Conservation (phyloP, 2,113 vertebrate genomes). For the Pluvialis apricaria region DNA sequence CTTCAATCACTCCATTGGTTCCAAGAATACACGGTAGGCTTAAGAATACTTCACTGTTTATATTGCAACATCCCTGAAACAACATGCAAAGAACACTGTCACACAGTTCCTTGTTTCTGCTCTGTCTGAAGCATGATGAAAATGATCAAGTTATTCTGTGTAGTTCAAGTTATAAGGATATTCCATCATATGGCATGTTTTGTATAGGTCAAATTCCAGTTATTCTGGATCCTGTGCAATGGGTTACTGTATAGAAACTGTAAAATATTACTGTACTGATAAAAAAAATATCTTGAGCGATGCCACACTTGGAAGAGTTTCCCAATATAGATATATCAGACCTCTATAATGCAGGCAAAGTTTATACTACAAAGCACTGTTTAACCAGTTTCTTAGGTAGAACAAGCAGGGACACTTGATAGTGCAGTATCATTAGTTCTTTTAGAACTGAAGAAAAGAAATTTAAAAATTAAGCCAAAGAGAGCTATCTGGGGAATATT, state of each 20-base stretch:
- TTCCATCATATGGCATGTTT: background rate
- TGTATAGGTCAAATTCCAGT: background rate
- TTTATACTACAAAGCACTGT: background rate
- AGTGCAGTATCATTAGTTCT: background rate
- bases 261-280: background rate
- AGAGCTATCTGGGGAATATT: background rate
- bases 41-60: slow-evolving; percentile 89
- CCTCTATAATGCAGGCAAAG: background rate
- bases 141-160: too few relatives aligned
- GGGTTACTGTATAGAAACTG: background rate
- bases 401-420: background rate
- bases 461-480: background rate
- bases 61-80: slow-evolving; percentile 82
- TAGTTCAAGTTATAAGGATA: background rate
- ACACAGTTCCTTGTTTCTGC: background rate
- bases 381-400: background rate
- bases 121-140: background rate
- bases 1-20: slow-evolving; percentile 75
- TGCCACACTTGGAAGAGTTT: background rate
- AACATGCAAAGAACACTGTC: background rate
- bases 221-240: background rate
- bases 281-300: background rate
- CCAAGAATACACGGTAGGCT: slow-evolving; percentile 90
- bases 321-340: background rate
- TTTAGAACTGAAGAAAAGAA: background rate